phyloP scores from a whole-genome alignment of 2,888 invertebrate genomes.

The Sthenelais limicola region DNA sequence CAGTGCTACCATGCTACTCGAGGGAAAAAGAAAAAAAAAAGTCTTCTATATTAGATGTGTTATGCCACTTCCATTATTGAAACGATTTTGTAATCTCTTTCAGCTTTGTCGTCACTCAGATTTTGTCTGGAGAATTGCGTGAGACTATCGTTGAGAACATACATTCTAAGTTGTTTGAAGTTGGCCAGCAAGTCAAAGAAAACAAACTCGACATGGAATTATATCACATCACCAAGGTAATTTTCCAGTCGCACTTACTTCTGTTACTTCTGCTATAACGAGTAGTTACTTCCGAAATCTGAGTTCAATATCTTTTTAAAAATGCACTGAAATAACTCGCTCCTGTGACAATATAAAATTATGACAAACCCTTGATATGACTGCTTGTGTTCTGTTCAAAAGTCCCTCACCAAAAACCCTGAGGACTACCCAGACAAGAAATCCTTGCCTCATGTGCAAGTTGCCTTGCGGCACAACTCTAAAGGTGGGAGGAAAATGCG shows the following conservation, averaged over 20 bases:
- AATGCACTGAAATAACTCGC: too few relatives aligned
- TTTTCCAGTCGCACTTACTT: too few relatives aligned
- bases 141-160: slow-evolving; percentile 91
- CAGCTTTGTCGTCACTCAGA: slow-evolving; percentile 73
- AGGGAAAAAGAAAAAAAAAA: too few relatives aligned
- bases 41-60: too few relatives aligned
- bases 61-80: too few relatives aligned
- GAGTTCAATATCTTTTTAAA: too few relatives aligned
- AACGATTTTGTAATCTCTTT: slow-evolving; percentile 20
- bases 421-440: slow-evolving; percentile 90
- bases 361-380: too few relatives aligned
- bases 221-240: slow-evolving; percentile 86
- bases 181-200: slow-evolving; percentile 82
- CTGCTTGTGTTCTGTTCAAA: slow-evolving; percentile 26
- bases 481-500: slow-evolving; percentile 83
- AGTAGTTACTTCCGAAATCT: too few relatives aligned
- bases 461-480: slow-evolving; percentile 89
- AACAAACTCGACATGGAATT: slow-evolving; percentile 81
- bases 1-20: too few relatives aligned
- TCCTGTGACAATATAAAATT: too few relatives aligned
- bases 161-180: slow-evolving; percentile 83
- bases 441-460: slow-evolving; percentile 89
- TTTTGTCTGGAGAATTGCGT: slow-evolving; percentile 76
- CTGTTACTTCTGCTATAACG: too few relatives aligned
- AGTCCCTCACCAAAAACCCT: slow-evolving; percentile 93